Evolutionary conservation across 1,140 invertebrate genomes (phyloP).

Genomic region (Sycophila sp.): DNA sequence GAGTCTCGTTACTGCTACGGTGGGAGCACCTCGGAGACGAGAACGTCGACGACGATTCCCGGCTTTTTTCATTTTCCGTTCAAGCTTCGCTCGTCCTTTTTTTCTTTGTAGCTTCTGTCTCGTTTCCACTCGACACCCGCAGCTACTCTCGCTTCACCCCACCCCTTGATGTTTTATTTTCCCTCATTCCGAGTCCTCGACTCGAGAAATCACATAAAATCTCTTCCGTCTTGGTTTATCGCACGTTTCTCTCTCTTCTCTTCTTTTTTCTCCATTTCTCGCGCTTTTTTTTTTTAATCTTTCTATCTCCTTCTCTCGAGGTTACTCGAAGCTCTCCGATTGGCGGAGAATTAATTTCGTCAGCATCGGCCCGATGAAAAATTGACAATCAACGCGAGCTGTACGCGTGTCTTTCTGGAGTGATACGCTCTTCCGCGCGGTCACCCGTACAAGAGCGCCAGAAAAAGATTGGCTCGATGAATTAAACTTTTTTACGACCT

Average conservation of each 20-base stretch:
- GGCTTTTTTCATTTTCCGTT: slow-evolving; percentile 28
- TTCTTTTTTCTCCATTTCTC: neutral
- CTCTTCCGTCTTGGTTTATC: no score
- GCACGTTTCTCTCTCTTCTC: neutral
- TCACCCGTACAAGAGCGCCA: neutral
- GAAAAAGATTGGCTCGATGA: neutral
- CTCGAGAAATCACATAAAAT: slow-evolving; percentile 23
- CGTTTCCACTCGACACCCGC: neutral
- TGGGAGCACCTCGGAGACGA: slow-evolving; percentile 6
- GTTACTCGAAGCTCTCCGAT: neutral
- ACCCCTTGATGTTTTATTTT: slow-evolving; percentile 15
- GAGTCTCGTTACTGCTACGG: neutral
- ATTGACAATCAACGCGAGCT: slow-evolving; percentile 14
- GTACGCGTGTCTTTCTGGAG: neutral
- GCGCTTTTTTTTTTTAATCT: neutral
- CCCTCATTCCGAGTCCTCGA: neutral
- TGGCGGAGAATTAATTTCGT: slow-evolving; percentile 25
- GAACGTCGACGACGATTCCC: neutral
- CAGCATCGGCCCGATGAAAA: neutral
- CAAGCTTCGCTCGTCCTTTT: neutral
- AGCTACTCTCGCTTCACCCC: neutral
- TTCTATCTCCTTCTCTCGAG: neutral
- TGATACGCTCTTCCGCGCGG: neutral
- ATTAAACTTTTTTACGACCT: no score
- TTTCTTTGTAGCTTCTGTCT: neutral